These are phyloP conservation scores for Andricus quercusramuli DNA, from an alignment of 2,888 invertebrate species.

Conservation along the genomic window DNA sequence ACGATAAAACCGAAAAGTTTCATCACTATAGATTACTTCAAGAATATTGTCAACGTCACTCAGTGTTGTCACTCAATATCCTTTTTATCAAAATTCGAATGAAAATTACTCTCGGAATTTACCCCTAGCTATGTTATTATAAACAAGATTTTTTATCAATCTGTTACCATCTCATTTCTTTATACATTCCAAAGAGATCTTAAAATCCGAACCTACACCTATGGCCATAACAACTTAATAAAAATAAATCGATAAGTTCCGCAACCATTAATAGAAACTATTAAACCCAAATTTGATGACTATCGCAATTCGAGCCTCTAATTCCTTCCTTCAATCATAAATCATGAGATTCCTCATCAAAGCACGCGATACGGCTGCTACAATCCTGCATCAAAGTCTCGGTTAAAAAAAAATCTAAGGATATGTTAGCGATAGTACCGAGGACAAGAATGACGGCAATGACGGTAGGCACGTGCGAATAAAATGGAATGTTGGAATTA, in stretches of 20 bases:
- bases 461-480: constrained; percentile 14
- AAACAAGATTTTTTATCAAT: background rate
- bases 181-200: background rate
- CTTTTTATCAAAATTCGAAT: too few relatives aligned
- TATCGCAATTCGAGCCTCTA: constrained; percentile 6
- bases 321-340: constrained; percentile 12
- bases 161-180: background rate
- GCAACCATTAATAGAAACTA: background rate
- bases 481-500: constrained; percentile 22
- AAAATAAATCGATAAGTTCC: background rate
- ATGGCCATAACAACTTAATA: background rate
- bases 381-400: background rate
- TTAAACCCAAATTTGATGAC: constrained; percentile 12
- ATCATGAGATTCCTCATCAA: background rate
- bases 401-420: background rate
- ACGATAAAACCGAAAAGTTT: background rate
- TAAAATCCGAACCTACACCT: background rate
- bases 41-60: too few relatives aligned
- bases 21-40: too few relatives aligned
- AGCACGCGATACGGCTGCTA: background rate
- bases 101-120: too few relatives aligned
- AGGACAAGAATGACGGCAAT: constrained; percentile 8
- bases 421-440: background rate
- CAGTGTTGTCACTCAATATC: too few relatives aligned
- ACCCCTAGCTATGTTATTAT: too few relatives aligned